phyloP scores from a whole-genome alignment of 2,797 vertebrate genomes.

The Leptoclinus maculatus region DNA sequence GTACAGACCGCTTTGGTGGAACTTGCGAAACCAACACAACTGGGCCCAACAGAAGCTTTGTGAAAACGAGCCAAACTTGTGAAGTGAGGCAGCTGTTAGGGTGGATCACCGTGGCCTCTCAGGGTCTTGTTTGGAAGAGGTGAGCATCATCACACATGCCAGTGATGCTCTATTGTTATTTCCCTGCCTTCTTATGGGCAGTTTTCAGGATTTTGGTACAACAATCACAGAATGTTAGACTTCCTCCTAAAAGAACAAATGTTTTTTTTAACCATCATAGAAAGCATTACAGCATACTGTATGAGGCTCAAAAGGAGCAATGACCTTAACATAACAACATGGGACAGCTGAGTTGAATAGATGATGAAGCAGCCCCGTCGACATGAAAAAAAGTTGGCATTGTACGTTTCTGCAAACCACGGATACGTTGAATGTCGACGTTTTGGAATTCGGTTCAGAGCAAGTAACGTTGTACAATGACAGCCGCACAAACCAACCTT shows the following conservation, averaged over 20 bases:
- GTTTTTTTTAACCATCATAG: not conserved
- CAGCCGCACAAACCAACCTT: not conserved
- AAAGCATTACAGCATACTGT: not conserved
- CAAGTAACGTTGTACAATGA: not conserved
- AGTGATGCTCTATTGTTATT: conserved; percentile 28
- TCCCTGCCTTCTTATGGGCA: conserved; percentile 18
- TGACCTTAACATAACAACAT: conserved; percentile 7
- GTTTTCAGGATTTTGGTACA: not conserved
- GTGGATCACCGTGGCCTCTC: conserved; percentile 26
- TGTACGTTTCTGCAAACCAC: not conserved
- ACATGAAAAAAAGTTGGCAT: not conserved
- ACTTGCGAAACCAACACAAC: conserved; percentile 57
- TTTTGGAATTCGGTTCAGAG: not conserved
- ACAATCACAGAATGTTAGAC: not conserved
- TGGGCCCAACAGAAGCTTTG: conserved; percentile 45
- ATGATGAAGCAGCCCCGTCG: not conserved
- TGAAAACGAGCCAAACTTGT: conserved; percentile 59
- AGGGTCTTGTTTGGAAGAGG: conserved; percentile 43
- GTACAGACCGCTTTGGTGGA: conserved; percentile 43
- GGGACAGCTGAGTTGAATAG: conserved; percentile 9
- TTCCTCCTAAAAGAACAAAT: not conserved
- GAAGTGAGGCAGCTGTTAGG: conserved; percentile 68
- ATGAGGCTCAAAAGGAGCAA: not conserved
- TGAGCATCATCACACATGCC: conserved; percentile 14
- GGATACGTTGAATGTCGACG: not conserved